A percentile compares a stretch with the other conserved stretches of the same genome.
These are phyloP conservation scores for Riptortus pedestris DNA, from an alignment of 1,140 invertebrate genomes.

Conservation along the genomic window DNA sequence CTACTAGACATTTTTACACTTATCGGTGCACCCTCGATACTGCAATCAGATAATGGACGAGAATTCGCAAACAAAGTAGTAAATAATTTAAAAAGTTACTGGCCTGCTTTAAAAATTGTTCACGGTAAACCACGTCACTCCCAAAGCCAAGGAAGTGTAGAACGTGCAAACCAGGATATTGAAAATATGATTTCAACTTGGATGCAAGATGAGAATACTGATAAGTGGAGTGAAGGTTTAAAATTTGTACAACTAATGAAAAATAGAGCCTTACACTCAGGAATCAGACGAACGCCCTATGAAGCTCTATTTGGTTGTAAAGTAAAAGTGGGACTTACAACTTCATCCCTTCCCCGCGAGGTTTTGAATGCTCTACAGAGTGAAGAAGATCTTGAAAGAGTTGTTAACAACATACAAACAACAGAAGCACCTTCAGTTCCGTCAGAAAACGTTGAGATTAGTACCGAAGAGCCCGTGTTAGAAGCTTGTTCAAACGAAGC, in stretches of 20 bases:
- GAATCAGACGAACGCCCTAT: conserved; percentile 33
- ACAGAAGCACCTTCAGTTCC: neutral
- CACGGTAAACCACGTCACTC: neutral
- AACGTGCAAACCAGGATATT: neutral
- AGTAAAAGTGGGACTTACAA: conserved; percentile 21
- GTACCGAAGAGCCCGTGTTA: neutral
- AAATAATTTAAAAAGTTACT: neutral
- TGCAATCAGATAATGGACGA: neutral
- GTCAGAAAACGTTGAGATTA: neutral
- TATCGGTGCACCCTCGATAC: conserved; percentile 5
- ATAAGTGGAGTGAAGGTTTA: conserved; percentile 32
- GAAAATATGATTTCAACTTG: neutral
- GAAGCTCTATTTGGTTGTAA: conserved; percentile 33
- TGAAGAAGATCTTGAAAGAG: conserved; percentile 1
- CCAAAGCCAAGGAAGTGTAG: neutral
- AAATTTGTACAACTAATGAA: conserved; percentile 35
- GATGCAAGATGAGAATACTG: neutral
- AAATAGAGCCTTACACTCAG: conserved; percentile 32
- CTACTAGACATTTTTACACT: conserved; percentile 3
- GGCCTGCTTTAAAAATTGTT: neutral
- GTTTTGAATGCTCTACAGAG: neutral
- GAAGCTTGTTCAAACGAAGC: neutral
- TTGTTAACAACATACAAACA: neutral
- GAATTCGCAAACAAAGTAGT: neutral
- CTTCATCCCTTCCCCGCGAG: neutral